Conservation (phyloP, 2,888 invertebrate species). For the Brassicogethes aeneus region DNA sequence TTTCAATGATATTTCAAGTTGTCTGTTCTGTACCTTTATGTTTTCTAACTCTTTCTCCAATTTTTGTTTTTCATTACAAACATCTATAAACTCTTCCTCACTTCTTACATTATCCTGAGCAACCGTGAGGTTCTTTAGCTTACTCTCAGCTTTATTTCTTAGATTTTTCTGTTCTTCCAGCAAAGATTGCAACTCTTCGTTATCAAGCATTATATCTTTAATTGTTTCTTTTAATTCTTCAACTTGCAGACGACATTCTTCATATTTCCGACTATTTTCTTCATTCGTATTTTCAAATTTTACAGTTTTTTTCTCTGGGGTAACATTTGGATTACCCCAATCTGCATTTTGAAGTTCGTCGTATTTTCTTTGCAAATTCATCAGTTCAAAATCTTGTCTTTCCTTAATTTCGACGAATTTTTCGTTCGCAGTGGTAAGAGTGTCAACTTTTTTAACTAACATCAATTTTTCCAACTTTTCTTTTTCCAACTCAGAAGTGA, state of each 20-base stretch:
- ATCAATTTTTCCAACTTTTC: slow-evolving; percentile 59
- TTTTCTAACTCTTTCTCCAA: background rate
- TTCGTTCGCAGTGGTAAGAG: slow-evolving; percentile 66
- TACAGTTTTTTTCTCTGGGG: background rate
- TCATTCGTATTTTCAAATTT: background rate
- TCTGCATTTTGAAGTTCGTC: slow-evolving; percentile 54
- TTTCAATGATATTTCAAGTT: slow-evolving; percentile 11
- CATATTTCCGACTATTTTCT: slow-evolving; percentile 3
- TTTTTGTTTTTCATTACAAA: slow-evolving; percentile 18
- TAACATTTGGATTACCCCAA: slow-evolving; percentile 36
- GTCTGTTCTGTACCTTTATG: background rate
- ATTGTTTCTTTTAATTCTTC: slow-evolving; percentile 45
- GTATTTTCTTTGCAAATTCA: slow-evolving; percentile 62
- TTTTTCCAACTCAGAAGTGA: slow-evolving; percentile 49
- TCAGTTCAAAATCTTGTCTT: slow-evolving; percentile 66
- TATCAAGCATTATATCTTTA: slow-evolving; percentile 51
- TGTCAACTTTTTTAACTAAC: slow-evolving; percentile 61
- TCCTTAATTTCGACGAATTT: slow-evolving; percentile 73
- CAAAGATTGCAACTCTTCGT: slow-evolving; percentile 50
- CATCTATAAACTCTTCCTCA: slow-evolving; percentile 21
- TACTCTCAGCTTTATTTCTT: slow-evolving; percentile 30
- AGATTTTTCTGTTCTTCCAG: slow-evolving; percentile 45
- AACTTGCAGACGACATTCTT: background rate
- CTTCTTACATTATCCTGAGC: slow-evolving; percentile 25
- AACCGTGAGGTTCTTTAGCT: slow-evolving; percentile 20